Evolutionary conservation across 2,888 invertebrate species (phyloP).

Genomic region (Eristalis tenax): DNA sequence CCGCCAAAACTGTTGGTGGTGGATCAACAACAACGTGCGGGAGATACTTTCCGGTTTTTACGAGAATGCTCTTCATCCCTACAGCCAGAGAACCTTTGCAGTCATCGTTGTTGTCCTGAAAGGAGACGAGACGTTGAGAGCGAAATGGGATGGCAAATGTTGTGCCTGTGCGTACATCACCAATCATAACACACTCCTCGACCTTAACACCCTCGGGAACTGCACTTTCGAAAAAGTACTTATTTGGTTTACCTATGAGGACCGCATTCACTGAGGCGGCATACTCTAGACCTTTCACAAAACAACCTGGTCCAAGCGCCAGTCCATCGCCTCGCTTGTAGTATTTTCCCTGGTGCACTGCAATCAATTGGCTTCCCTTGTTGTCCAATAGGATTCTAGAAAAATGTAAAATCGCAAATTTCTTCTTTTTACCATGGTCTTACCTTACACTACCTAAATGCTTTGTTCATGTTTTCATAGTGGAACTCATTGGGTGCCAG

Average conservation of each 20-base stretch:
- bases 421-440: neutral
- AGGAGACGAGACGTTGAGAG: conserved; percentile 20
- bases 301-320: conserved; percentile 90
- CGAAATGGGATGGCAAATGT: conserved; percentile 78
- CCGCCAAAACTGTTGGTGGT: conserved; percentile 82
- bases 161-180: conserved; percentile 84
- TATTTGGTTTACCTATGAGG: conserved; percentile 89
- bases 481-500: conserved; percentile 90
- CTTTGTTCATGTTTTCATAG: conserved; percentile 87
- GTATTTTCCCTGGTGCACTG: conserved; percentile 90
- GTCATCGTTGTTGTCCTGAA: conserved; percentile 90
- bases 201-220: conserved; percentile 80
- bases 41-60: conserved; percentile 90
- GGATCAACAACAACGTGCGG: conserved; percentile 85
- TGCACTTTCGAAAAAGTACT: conserved; percentile 85
- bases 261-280: conserved; percentile 85
- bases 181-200: conserved; percentile 89
- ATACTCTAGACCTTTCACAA: conserved; percentile 90
- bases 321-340: conserved; percentile 87
- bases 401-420: neutral
- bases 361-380: conserved; percentile 87
- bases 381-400: conserved; percentile 83
- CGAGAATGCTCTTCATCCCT: conserved; percentile 88
- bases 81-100: conserved; percentile 87
- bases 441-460: conserved; percentile 75